phyloP scores from a whole-genome alignment of 2,113 vertebrate species.

The Forbesichthys papilliferus region DNA sequence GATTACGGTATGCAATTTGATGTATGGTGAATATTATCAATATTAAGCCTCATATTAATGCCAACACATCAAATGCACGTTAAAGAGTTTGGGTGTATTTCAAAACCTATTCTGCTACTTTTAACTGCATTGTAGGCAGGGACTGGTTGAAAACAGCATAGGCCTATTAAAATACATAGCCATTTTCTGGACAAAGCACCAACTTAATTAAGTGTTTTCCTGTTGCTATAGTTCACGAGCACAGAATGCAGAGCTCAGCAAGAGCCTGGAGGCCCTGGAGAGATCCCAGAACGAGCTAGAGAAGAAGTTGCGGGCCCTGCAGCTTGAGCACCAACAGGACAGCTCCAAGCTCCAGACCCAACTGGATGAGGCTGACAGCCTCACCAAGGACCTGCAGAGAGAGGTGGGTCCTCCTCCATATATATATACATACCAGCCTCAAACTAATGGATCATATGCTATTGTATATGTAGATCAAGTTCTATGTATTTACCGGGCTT shows the following conservation, averaged over 20 bases:
- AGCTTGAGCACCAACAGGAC: conserved; percentile 87
- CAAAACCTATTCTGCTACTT: background rate
- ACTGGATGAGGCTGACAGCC: conserved; percentile 85
- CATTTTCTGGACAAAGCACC: background rate
- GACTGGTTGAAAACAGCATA: too few species aligned
- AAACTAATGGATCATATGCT: background rate
- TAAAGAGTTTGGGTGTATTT: too few species aligned
- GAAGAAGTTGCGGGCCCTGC: conserved; percentile 82
- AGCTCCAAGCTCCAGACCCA: conserved; percentile 83
- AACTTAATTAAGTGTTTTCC: conserved; percentile 13
- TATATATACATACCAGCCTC: background rate
- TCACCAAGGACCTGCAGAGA: conserved; percentile 86
- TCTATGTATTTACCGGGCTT: background rate
- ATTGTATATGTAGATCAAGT: background rate
- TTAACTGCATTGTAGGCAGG: background rate
- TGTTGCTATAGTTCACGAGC: conserved; percentile 82
- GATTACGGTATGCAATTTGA: too few species aligned
- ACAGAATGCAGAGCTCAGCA: conserved; percentile 85
- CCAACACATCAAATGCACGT: too few species aligned
- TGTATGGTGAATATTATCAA: too few species aligned
- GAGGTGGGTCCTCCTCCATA: conserved; percentile 77
- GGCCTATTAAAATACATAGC: too few species aligned
- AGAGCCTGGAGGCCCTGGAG: conserved; percentile 84
- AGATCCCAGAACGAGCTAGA: conserved; percentile 86
- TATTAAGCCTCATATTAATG: too few species aligned